Conservation (phyloP, 2,113 vertebrate genomes). For the Urocitellus parryii region DNA sequence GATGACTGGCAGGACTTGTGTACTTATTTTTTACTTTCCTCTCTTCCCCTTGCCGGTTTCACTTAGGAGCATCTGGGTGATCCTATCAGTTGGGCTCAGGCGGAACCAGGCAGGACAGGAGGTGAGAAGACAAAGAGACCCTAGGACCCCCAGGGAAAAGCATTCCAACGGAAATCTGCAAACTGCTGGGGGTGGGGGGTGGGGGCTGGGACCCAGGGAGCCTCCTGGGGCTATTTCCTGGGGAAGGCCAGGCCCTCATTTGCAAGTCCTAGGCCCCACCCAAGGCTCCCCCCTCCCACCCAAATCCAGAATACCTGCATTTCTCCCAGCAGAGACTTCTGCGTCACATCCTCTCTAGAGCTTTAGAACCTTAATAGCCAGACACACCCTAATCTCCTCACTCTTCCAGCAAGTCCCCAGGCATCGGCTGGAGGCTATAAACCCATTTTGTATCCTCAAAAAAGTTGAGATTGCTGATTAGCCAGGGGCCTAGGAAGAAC, state of each 20-base stretch:
- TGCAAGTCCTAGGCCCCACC: neutral
- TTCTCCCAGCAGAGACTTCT: neutral
- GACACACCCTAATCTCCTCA: neutral
- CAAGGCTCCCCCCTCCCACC: neutral
- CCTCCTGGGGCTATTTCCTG: neutral
- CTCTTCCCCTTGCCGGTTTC: neutral
- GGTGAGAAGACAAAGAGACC: neutral
- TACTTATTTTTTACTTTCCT: neutral
- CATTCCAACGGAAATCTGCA: neutral
- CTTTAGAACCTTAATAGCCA: neutral
- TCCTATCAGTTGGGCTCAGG: neutral
- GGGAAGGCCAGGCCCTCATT: neutral
- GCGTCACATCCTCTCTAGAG: neutral
- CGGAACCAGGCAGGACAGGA: too few species aligned
- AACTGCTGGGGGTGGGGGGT: neutral
- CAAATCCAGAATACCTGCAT: too few species aligned
- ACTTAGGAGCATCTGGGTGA: neutral
- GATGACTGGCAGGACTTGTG: neutral
- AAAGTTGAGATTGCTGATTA: too few species aligned
- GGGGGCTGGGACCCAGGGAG: neutral
- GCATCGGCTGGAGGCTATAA: too few species aligned
- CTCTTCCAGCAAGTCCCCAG: too few species aligned
- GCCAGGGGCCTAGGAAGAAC: too few species aligned
- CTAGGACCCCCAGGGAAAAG: neutral
- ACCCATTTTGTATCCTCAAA: too few species aligned